Conservation (phyloP, 1,140 invertebrate genomes). For the Rhizoglyphus robini region DNA sequence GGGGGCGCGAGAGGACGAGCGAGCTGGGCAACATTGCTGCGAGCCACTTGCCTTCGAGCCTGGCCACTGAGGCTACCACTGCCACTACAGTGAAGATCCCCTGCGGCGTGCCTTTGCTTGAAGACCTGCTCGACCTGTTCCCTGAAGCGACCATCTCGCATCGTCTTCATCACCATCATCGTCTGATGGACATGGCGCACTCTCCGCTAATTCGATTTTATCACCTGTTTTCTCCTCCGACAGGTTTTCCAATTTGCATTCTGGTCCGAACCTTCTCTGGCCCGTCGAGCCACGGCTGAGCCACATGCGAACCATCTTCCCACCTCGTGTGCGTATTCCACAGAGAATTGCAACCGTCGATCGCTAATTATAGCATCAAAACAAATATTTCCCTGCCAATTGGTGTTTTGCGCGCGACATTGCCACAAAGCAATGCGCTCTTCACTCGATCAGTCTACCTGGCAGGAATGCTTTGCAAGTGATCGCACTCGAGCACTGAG, state of each 20-base stretch:
- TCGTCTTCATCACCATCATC: background rate
- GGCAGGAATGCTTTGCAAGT: no score
- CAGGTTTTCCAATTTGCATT: slow-evolving; percentile 12
- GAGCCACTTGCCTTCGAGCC: background rate
- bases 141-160: background rate
- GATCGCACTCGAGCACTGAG: no score
- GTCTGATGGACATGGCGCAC: background rate
- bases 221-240: slow-evolving; percentile 3
- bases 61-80: no score
- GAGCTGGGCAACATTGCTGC: no score
- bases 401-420: no score
- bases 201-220: slow-evolving; percentile 12
- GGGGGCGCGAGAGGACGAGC: background rate
- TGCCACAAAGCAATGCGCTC: no score
- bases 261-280: slow-evolving; percentile 2
- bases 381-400: background rate
- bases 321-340: no score
- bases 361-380: slow-evolving; percentile 11
- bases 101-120: background rate
- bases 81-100: no score
- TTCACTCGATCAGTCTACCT: no score
- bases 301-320: no score
- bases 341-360: no score
- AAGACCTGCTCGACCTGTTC: background rate
- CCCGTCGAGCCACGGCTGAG: no score